Base-by-base conservation (phyloP, 2,888 invertebrate species). In the Clivina fossor region DNA sequence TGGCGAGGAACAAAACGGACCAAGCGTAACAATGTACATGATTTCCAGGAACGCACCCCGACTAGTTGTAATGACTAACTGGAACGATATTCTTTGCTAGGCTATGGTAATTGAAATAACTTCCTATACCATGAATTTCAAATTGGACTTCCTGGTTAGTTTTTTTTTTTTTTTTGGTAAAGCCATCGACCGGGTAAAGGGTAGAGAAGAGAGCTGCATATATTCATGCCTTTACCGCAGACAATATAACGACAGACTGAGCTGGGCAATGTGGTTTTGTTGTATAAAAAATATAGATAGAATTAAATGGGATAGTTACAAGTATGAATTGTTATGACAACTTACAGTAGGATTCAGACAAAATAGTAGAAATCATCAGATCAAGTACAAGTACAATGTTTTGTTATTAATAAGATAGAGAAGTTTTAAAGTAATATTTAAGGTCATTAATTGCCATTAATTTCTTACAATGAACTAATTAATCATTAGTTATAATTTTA, bases 51-150 rank as follows among this genome's bases (percentile, higher is more conserved):
- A 16, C 11, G 37, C 5, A 15, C 3, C 15, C 37, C n/a, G n/a
- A n/a, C 24, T 0, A 8, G n/a, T 28, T 28, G 5, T 20, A 47
- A 35, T 35, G 15, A 22, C 4, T 24, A 3, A 37, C 33, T 13
- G 15, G 3, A 22, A 30, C 22, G 35, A 37, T 48, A 48, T 48
- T 48, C 47, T 47, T 47, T 47, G 19, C 48, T 48, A 24, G 37
- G 37, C 48, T 48, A 48, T 48, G 37, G 48, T 48, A 37, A 48
- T 48, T 48, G 48, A 37, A 48, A 48, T 37, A 48, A 37, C 48
- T 48, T 48, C 37, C 48, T 37, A 37, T 33, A 24, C 48, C 26
- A 48, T 48, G 48, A 48, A 48, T 48, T 48, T 48, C 26, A 48
- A 48, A 48, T 37, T 46, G 46, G 46, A 46, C 44, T 47, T 47